Percentiles rank a stretch among this genome's conserved stretches.
Conservation (phyloP, 2,113 vertebrate genomes). For the Pseudopodoces humilis region DNA sequence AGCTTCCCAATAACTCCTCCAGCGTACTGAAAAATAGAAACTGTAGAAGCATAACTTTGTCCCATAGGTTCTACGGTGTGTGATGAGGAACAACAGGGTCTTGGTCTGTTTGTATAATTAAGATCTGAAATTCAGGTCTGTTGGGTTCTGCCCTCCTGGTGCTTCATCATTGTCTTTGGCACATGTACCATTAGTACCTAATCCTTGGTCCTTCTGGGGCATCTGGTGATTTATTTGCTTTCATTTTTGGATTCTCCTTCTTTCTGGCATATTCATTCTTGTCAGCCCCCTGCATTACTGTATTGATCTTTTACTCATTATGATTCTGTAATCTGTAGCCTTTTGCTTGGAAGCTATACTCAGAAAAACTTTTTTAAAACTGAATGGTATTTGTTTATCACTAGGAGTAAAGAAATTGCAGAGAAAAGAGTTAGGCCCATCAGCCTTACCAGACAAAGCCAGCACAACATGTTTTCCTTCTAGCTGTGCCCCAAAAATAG, state of each 20-base stretch:
- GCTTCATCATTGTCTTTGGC: background rate
- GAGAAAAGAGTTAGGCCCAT: background rate
- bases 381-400: background rate
- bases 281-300: background rate
- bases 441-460: background rate
- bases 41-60: background rate
- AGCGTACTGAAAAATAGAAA: background rate
- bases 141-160: background rate
- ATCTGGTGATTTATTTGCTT: background rate
- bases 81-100: background rate
- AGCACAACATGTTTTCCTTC: background rate
- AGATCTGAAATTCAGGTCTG: background rate
- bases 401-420: background rate
- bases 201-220: background rate
- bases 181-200: background rate
- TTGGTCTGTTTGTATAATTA: background rate
- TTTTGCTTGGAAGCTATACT: background rate
- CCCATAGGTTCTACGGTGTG: background rate
- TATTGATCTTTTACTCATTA: background rate
- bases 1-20: background rate
- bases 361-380: background rate
- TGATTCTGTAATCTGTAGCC: background rate
- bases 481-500: background rate
- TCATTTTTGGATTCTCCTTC: background rate
- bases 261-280: background rate